Conservation (phyloP, 1,140 invertebrate genomes). For the Rhizoglyphus robini region DNA sequence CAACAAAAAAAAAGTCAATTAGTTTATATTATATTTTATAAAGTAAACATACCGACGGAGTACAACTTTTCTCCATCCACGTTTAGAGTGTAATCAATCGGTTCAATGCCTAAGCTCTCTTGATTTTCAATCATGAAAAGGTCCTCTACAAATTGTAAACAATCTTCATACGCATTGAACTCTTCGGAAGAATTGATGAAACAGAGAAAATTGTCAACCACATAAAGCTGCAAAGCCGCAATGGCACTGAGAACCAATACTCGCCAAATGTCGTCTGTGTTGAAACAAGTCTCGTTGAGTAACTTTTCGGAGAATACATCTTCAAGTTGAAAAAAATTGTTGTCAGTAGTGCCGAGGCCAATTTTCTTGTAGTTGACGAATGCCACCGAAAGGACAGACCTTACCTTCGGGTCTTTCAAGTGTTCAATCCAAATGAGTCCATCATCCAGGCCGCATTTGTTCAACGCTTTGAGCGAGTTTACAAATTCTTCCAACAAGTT, state of each 20-base stretch:
- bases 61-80: neutral
- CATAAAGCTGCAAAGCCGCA: slow-evolving; percentile 8
- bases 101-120: neutral
- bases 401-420: neutral
- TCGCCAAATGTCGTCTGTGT: too few relatives aligned
- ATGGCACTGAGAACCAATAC: neutral
- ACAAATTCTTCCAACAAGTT: too few relatives aligned
- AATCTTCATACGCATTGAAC: slow-evolving; percentile 4
- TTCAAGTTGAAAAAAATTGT: neutral
- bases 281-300: neutral
- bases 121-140: neutral
- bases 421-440: slow-evolving; percentile 5
- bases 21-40: neutral
- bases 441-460: too few relatives aligned
- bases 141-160: slow-evolving; percentile 6
- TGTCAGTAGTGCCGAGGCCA: neutral
- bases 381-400: neutral
- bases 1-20: neutral
- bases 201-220: slow-evolving; percentile 14
- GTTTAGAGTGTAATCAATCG: neutral
- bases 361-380: neutral
- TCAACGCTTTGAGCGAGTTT: too few relatives aligned
- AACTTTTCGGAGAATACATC: neutral
- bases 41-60: neutral
- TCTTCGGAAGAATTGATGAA: neutral